phyloP scores from a whole-genome alignment of 2,888 invertebrate species.

The Drosophila melanocephala region DNA sequence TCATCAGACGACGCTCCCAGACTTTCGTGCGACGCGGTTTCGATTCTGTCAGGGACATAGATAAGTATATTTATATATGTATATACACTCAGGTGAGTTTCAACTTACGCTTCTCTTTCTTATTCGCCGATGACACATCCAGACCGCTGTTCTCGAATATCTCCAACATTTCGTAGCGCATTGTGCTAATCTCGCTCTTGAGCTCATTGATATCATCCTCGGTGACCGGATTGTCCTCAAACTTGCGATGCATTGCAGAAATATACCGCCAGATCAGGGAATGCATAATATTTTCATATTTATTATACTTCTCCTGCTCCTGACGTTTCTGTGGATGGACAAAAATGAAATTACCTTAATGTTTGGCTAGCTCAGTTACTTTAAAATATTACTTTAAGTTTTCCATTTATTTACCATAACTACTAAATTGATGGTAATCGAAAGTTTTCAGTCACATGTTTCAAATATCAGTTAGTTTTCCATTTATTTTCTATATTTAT shows the following conservation, averaged over 20 bases:
- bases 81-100: not conserved
- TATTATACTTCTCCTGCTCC: slow-evolving; percentile 89
- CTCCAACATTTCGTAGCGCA: slow-evolving; percentile 96
- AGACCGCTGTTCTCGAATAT: slow-evolving; percentile 95
- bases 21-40: slow-evolving; percentile 92
- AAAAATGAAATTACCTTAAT: not conserved
- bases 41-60: slow-evolving; percentile 86
- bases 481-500: too few species aligned
- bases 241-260: slow-evolving; percentile 93
- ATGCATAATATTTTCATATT: slow-evolving; percentile 93
- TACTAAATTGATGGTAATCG: not conserved
- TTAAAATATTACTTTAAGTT: not conserved
- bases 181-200: slow-evolving; percentile 96
- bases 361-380: not conserved
- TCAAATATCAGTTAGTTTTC: not conserved
- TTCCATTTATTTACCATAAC: too few species aligned
- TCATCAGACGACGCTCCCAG: slow-evolving; percentile 95
- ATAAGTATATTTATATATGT: not conserved
- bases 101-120: slow-evolving; percentile 90
- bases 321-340: slow-evolving; percentile 83
- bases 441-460: not conserved
- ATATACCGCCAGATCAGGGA: slow-evolving; percentile 97
- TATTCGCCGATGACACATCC: slow-evolving; percentile 91
- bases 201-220: slow-evolving; percentile 98
- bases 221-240: slow-evolving; percentile 94